Base-by-base conservation (phyloP, 2,797 vertebrate genomes). In the Pogoniulus pusillus region DNA sequence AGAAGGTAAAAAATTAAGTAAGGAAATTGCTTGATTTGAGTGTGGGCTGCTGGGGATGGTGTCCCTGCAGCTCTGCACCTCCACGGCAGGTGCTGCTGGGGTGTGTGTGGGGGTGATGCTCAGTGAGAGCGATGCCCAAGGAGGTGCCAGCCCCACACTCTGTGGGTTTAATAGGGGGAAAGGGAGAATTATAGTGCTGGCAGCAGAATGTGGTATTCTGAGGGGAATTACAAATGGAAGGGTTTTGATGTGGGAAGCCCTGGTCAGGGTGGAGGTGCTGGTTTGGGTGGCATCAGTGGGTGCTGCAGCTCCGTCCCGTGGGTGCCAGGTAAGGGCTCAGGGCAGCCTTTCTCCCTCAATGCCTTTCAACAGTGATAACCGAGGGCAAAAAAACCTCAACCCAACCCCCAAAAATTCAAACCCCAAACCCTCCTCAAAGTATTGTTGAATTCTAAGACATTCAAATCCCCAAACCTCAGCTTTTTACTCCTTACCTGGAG, bases 21-120 rank as follows among this genome's bases (percentile, higher is more conserved):
- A 32, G 39, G 41, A 90, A 93, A 92, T 85, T 30, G 59, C 74
- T 87, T 71, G 29, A 93, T 87, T 90, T 73, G 51, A 59, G 37
- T 37, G 77, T 26, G 15, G 43, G 55, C n/a, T 51, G 82, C 37
- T 39, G 76, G 20, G 39, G 43, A 60, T 32, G 20, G 4, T 39
- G 83, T 82, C 37, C 85, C 29, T 11, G 53, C 14, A 22, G 75
- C 35, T 68, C 63, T 13, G 5, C 37, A 47, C 62, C 65, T 83
- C 51, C 51, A 22, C 68, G 80, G 57, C n/a, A 57, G 49, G 66
- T 22, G 24, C 3, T 0, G 6, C 62, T n/a, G 51, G 71, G 43
- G 63, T 53, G n/a, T n/a, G n/a, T 0, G 2, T n/a, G 51, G 71
- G 37, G 63, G 57, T 0, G 2, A 34, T 69, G 64, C 57, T 53